Evolutionary conservation across 2,888 invertebrate species (phyloP), one percentile per base, ranked within the genome.

Genomic region (Hemicrepidius hirtus): DNA sequence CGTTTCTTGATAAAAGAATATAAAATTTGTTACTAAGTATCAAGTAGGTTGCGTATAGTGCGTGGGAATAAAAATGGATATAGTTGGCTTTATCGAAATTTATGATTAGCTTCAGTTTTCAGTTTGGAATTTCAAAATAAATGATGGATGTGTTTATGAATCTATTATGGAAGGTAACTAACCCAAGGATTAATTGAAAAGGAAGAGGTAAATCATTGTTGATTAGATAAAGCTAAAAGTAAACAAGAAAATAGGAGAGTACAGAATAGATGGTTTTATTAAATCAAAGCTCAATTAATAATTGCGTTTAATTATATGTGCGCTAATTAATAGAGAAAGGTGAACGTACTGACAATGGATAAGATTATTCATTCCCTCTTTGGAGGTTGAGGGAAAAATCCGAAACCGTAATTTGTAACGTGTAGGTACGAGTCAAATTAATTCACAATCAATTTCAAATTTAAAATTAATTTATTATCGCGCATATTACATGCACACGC

Each of bases 381-480:
- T 46, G 46, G 16, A 18, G 40, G 46, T 10, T 13, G 16, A 20
- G 46, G 46, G 46, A 46, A 46, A 46, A 46, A 46, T 46, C n/a
- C 46, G 18, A 18, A 46, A 18, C 46, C 46, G 46, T 46, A 46
- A 46, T 46, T 46, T 46, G 46, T 20, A 46, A 46, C 53, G 53
- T 28, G 53, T 28, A 18, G 13, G 44, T 18, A 28, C 9, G 37
- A 53, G 24, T 64, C 40, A 50, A 68, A 60, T 68, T 68, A 68
- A 60, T 68, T 68, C 13, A 60, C 35, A 68, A 68, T 68, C 59
- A 60, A 37, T 65, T 65, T 50, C 53, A 53, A 53, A 65, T 65
- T 65, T 40, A 53, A 65, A 65, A 65, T 65, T 65, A 65, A 65
- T 67, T 59, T 59, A 67, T 46, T 67, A 46, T 59, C 20, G 46